phyloP scores from a whole-genome alignment of 2,113 vertebrate genomes.

The Eubucco bourcierii region DNA sequence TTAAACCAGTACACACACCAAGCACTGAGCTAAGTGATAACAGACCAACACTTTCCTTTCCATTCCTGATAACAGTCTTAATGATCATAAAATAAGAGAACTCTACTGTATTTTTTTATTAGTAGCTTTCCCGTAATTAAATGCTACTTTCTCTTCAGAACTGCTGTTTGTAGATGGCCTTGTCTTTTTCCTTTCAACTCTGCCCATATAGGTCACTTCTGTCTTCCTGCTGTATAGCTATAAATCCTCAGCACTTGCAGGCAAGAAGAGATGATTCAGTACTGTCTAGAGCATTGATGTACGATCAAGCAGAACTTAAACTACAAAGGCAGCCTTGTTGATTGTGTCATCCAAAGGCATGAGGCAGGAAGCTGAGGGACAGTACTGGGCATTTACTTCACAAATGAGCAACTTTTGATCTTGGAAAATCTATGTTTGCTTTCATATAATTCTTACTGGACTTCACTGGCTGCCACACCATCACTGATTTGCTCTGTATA shows the following conservation, averaged over 20 bases:
- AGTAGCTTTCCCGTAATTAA: neutral
- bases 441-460: neutral
- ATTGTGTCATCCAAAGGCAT: conserved; percentile 22
- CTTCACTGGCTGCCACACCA: neutral
- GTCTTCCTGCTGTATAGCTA: neutral
- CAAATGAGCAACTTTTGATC: conserved; percentile 48
- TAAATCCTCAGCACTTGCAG: conserved; percentile 15
- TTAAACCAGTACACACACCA: neutral
- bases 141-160: neutral
- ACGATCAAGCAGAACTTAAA: neutral
- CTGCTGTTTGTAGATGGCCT: neutral
- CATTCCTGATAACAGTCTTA: neutral
- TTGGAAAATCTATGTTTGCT: neutral
- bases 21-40: neutral
- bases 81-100: neutral
- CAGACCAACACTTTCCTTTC: neutral
- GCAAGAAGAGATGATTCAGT: conserved; percentile 9
- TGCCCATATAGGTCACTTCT: neutral
- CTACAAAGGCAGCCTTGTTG: conserved; percentile 55
- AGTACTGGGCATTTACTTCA: conserved; percentile 32
- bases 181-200: neutral
- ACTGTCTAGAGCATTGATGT: conserved; percentile 3
- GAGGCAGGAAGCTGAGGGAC: conserved; percentile 48
- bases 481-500: neutral
- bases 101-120: neutral